A percentile compares a stretch with the other conserved stretches of the same genome.
Conservation (phyloP, 53 echinoderm and acorn worm genomes). For the Holothuria leucospilota region DNA sequence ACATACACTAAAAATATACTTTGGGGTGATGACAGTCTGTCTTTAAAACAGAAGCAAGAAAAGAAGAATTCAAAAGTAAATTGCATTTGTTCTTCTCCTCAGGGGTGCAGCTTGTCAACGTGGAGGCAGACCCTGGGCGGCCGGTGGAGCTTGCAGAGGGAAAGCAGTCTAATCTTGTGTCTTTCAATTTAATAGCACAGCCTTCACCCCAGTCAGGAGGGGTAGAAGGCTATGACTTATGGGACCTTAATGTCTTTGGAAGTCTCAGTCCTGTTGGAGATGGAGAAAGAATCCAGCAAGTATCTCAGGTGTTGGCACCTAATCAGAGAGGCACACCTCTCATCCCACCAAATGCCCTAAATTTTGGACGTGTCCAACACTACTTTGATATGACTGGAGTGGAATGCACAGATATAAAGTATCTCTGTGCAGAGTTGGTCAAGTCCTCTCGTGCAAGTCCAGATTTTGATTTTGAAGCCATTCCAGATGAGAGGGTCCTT, state of each 20-base stretch:
- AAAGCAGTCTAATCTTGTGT: constrained; percentile 1
- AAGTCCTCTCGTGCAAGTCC: constrained; percentile 66
- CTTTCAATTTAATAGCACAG: constrained; percentile 50
- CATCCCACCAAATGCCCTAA: constrained; percentile 33
- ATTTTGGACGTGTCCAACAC: constrained; percentile 80
- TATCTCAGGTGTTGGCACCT: constrained; percentile 10
- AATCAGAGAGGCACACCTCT: constrained; percentile 10
- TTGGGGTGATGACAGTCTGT: too few relatives aligned
- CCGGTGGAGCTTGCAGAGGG: constrained; percentile 52
- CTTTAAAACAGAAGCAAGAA: too few relatives aligned
- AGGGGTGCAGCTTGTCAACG: constrained; percentile 55
- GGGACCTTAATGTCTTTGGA: constrained; percentile 69
- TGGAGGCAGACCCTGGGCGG: constrained; percentile 54
- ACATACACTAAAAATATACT: too few relatives aligned
- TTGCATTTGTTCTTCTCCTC: constrained; percentile 1
- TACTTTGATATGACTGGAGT: constrained; percentile 84
- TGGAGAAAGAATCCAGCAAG: constrained; percentile 46
- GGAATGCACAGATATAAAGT: constrained; percentile 71
- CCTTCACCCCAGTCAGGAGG: constrained; percentile 61
- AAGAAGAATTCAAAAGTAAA: too few relatives aligned
- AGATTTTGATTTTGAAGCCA: constrained; percentile 76
- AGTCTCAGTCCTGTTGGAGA: constrained; percentile 63
- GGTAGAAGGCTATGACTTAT: constrained; percentile 62
- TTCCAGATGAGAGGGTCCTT: constrained; percentile 77
- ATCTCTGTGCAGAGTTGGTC: constrained; percentile 78